phyloP scores from a whole-genome alignment of 2,797 vertebrate species.

The Oophaga sylvatica region DNA sequence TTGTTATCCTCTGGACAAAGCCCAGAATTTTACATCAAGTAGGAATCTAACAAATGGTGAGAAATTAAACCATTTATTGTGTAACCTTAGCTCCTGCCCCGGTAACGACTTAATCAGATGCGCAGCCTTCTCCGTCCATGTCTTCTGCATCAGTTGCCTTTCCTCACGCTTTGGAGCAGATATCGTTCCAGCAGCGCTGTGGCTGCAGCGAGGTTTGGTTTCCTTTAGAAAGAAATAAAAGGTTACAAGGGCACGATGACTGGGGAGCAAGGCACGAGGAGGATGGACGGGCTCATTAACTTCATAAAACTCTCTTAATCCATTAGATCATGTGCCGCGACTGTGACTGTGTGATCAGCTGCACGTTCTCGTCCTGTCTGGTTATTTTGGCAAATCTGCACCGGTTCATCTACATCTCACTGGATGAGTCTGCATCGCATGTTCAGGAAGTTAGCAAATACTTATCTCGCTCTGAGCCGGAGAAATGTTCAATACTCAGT shows the following conservation, averaged over 20 bases:
- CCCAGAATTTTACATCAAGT: too few species aligned
- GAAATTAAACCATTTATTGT: too few species aligned
- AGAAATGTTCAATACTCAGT: too few species aligned
- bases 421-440: too few species aligned
- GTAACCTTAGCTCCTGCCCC: not conserved
- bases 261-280: not conserved
- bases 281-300: not conserved
- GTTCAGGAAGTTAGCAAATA: too few species aligned
- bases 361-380: not conserved
- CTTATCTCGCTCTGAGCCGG: too few species aligned
- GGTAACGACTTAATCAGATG: slow-evolving; percentile 7
- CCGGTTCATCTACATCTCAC: too few species aligned
- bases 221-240: not conserved
- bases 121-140: not conserved
- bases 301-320: not conserved
- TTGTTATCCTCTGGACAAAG: too few species aligned
- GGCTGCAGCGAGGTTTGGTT: not conserved
- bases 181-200: not conserved
- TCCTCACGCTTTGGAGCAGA: not conserved
- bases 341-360: not conserved
- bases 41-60: too few species aligned
- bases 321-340: not conserved
- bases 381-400: not conserved
- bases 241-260: not conserved
- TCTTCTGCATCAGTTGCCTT: not conserved